Conservation (phyloP, 92 coral and sea anemone genomes). For the Porites cylindrica region DNA sequence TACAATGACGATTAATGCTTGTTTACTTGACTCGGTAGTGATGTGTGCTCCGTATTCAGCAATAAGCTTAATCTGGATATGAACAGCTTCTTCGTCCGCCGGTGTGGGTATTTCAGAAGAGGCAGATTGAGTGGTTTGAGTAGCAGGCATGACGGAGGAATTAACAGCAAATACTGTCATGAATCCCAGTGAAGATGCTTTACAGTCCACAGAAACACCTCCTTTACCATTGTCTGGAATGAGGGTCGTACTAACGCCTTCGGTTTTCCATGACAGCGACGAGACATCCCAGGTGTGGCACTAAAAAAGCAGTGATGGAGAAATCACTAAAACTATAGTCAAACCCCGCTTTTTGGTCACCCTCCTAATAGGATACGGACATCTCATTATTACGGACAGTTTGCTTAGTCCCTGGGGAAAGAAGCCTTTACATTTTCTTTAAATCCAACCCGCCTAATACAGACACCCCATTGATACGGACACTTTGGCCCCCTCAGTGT, state of each 20-base stretch:
- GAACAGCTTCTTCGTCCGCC: conserved; percentile 4
- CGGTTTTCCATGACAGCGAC: conserved; percentile 67
- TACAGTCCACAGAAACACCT: conserved; percentile 56
- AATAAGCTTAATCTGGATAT: conserved; percentile 46
- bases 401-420: too few species aligned
- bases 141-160: conserved; percentile 55
- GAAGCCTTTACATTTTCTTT: too few species aligned
- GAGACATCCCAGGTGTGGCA: conserved; percentile 81
- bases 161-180: conserved; percentile 73
- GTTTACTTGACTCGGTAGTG: conserved; percentile 50
- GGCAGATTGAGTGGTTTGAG: conserved; percentile 10
- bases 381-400: too few species aligned
- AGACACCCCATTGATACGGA: too few species aligned
- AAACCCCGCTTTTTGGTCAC: too few species aligned
- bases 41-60: conserved; percentile 52
- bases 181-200: conserved; percentile 61
- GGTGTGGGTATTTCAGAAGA: conserved; percentile 18
- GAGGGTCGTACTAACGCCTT: conserved; percentile 54
- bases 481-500: too few species aligned
- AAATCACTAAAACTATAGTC: not conserved
- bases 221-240: conserved; percentile 15
- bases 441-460: too few species aligned
- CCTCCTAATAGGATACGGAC: too few species aligned
- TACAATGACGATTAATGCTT: conserved; percentile 26
- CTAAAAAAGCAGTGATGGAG: conserved; percentile 41